These are phyloP conservation scores for Nautilus pompilius DNA, from an alignment of 1,140 invertebrate species.

Conservation along the genomic window DNA sequence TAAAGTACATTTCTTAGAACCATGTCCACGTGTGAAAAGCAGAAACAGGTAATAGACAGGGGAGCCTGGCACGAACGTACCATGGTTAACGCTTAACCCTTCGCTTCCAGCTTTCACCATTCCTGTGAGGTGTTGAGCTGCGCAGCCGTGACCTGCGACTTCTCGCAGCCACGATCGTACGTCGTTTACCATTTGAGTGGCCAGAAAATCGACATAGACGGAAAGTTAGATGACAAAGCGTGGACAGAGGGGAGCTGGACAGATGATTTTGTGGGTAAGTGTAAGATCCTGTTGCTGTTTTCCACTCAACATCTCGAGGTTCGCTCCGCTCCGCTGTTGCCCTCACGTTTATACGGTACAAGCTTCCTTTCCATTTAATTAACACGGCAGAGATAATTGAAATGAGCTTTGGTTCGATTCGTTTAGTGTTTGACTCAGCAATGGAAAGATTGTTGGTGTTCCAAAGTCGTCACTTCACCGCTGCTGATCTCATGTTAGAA, in stretches of 20 bases:
- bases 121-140: conserved; percentile 2
- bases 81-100: too few relatives aligned
- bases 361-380: too few relatives aligned
- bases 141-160: conserved; percentile 8
- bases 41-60: too few relatives aligned
- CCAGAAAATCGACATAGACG: conserved; percentile 21
- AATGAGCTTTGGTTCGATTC: background rate
- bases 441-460: background rate
- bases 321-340: too few relatives aligned
- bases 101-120: conserved; percentile 8
- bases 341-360: too few relatives aligned
- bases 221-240: conserved; percentile 22
- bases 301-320: too few relatives aligned
- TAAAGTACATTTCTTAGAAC: too few relatives aligned
- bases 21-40: too few relatives aligned
- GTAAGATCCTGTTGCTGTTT: too few relatives aligned
- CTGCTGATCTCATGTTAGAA: background rate
- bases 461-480: background rate
- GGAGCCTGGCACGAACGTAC: too few relatives aligned
- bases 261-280: conserved; percentile 26
- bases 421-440: background rate
- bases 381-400: too few relatives aligned
- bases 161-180: conserved; percentile 19
- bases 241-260: conserved; percentile 28
- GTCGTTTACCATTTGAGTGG: conserved; percentile 21